Conservation (phyloP, 2,113 vertebrate genomes). For the Micronisus gabar region DNA sequence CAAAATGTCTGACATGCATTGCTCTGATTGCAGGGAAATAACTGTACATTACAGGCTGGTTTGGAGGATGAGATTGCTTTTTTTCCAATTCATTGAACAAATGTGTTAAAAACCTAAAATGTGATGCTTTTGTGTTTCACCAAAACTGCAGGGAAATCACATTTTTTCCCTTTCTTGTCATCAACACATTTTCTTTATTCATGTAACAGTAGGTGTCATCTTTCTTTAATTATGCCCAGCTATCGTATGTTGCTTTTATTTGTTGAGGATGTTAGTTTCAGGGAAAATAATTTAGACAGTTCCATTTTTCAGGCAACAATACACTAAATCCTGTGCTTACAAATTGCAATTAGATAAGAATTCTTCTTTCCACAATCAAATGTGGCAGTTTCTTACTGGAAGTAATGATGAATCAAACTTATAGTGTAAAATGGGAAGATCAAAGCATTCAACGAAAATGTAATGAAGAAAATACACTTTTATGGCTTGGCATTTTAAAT, state of each 20-base stretch:
- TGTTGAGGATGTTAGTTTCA: constrained; percentile 73
- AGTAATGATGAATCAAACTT: constrained; percentile 67
- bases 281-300: constrained; percentile 76
- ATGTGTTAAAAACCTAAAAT: constrained; percentile 47
- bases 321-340: constrained; percentile 72
- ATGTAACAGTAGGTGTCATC: constrained; percentile 74
- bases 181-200: constrained; percentile 69
- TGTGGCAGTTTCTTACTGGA: constrained; percentile 67
- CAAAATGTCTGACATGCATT: constrained; percentile 51
- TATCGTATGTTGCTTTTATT: constrained; percentile 75
- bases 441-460: constrained; percentile 53
- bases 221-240: constrained; percentile 74
- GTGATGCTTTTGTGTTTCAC: constrained; percentile 27
- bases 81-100: constrained; percentile 47
- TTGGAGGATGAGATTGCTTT: constrained; percentile 16
- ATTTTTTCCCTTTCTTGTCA: neutral
- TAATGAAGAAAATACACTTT: constrained; percentile 73
- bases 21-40: constrained; percentile 44
- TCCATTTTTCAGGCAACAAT: constrained; percentile 75
- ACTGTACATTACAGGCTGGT: constrained; percentile 20
- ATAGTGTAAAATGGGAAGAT: constrained; percentile 57
- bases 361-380: constrained; percentile 69
- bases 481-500: constrained; percentile 64
- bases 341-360: constrained; percentile 78
- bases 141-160: constrained; percentile 46